Conservation (phyloP, 1,140 invertebrate genomes). For the Zaprionus nigranus region DNA sequence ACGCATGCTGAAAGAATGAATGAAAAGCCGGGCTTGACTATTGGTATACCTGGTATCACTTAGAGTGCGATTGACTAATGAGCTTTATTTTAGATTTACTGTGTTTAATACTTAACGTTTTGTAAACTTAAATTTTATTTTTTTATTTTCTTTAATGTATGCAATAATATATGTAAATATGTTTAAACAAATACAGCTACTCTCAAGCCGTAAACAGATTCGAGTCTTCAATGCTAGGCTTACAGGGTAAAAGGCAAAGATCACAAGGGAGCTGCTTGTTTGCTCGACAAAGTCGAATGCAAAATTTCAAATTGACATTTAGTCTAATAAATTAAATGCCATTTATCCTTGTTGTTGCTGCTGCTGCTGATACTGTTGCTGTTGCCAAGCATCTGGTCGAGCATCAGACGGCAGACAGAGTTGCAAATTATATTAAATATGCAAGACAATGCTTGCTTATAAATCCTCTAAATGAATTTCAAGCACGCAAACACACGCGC, state of each 20-base stretch:
- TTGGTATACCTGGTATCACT: not conserved
- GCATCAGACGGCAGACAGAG: constrained; percentile 25
- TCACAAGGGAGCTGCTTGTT: constrained; percentile 42
- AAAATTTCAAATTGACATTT: constrained; percentile 78
- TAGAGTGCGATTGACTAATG: not conserved
- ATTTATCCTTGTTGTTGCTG: constrained; percentile 42
- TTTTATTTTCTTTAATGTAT: not conserved
- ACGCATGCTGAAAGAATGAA: not conserved
- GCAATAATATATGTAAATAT: not conserved
- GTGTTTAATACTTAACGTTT: not conserved
- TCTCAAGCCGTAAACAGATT: not conserved
- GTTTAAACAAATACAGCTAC: not conserved
- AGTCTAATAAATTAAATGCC: constrained; percentile 74
- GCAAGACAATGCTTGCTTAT: constrained; percentile 78
- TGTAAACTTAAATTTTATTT: not conserved
- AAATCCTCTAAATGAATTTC: constrained; percentile 81
- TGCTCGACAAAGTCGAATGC: constrained; percentile 65
- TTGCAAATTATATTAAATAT: constrained; percentile 81
- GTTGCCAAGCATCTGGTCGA: constrained; percentile 27
- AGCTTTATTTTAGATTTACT: not conserved
- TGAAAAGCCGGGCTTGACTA: not conserved
- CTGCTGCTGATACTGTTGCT: constrained; percentile 26
- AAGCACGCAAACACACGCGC: constrained; percentile 79
- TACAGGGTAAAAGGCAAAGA: constrained; percentile 37
- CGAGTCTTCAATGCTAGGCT: not conserved